These are phyloP conservation scores for Brachyrhaphis roseni DNA, from an alignment of 2,797 vertebrate genomes.

Conservation along the genomic window DNA sequence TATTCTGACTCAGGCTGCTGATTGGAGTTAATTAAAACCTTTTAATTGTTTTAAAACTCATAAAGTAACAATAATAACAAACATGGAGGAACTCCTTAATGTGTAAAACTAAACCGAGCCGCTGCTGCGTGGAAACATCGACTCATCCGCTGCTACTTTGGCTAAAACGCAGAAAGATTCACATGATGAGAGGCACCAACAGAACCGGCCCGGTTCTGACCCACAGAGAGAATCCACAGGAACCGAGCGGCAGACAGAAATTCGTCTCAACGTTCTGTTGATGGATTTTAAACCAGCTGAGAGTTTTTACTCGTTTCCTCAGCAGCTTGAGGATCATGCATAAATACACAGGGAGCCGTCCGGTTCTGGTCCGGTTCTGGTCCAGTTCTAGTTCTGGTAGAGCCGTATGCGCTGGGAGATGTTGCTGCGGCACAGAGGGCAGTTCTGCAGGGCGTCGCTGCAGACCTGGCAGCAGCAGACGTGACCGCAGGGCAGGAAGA, in stretches of 20 bases:
- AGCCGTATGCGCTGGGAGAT: conserved; percentile 82
- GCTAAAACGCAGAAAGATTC: no score
- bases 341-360: conserved; percentile 4
- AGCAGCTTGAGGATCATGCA: conserved; percentile 47
- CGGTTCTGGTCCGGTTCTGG: not conserved
- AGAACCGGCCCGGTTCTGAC: not conserved
- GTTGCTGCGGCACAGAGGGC: conserved; percentile 88
- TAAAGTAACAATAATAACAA: not conserved
- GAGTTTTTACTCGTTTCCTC: not conserved
- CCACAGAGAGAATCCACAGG: not conserved
- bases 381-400: conserved; percentile 56
- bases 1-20: not conserved
- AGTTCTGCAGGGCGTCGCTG: conserved; percentile 82
- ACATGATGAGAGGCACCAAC: not conserved
- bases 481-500: conserved; percentile 94
- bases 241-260: not conserved
- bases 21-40: not conserved
- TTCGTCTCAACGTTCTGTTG: not conserved
- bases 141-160: not conserved
- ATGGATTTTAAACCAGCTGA: conserved; percentile 2
- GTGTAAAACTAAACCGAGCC: no score
- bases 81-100: not conserved
- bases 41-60: not conserved
- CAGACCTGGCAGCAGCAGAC: conserved; percentile 93
- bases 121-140: not conserved